These are phyloP conservation scores for Dinocampus coccinellae DNA, from an alignment of 2,888 invertebrate genomes.

Conservation along the genomic window DNA sequence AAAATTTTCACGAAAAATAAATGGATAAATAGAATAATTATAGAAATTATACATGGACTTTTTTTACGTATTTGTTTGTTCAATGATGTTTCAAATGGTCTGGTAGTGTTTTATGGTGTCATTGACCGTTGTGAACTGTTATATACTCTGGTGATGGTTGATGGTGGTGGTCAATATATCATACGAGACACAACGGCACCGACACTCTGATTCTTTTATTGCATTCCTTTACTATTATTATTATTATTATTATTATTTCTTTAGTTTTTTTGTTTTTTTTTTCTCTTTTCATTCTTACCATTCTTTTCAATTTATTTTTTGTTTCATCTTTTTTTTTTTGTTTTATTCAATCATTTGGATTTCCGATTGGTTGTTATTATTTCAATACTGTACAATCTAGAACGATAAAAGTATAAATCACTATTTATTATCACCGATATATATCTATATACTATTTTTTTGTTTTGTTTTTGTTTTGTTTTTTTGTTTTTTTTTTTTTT, in stretches of 20 bases:
- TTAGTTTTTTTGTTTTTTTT: slow-evolving; percentile 30
- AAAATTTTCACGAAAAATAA: no score
- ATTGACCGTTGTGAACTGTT: slow-evolving; percentile 41
- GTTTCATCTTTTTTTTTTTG: not conserved
- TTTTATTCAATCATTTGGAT: not conserved
- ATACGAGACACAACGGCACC: slow-evolving; percentile 42
- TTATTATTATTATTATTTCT: no score
- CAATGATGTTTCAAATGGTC: slow-evolving; percentile 12
- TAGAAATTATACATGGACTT: slow-evolving; percentile 13
- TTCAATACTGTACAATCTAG: no score
- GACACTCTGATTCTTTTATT: slow-evolving; percentile 38
- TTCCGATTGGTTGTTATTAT: not conserved
- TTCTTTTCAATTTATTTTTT: no score
- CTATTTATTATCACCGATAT: no score
- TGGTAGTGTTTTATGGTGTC: slow-evolving; percentile 32
- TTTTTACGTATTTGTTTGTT: slow-evolving; percentile 14
- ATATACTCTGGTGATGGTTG: slow-evolving; percentile 27
- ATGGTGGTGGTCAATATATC: slow-evolving; percentile 45
- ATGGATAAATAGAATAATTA: not conserved
- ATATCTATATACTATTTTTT: no score
- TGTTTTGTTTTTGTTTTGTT: no score
- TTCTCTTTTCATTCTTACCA: not conserved
- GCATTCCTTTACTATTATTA: no score
- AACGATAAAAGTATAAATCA: no score
- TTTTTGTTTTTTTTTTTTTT: no score